Percentiles rank a stretch among this genome's conserved stretches.
phyloP scores from a whole-genome alignment of 2,113 vertebrate genomes.

The Gavialis gangeticus region DNA sequence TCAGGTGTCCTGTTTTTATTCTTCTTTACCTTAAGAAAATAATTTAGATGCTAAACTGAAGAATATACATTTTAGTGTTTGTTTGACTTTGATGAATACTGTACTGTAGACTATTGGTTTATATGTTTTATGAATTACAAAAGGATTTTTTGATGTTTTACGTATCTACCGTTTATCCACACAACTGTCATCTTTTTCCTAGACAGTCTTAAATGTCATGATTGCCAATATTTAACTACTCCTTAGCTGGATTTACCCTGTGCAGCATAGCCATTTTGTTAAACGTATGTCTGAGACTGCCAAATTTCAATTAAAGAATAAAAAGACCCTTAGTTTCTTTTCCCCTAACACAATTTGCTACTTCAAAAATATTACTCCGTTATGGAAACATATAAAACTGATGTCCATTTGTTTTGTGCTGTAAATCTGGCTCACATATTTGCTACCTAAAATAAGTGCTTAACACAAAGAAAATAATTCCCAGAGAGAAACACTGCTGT shows the following conservation, averaged over 20 bases:
- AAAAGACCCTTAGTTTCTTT: neutral
- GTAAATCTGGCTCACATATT: neutral
- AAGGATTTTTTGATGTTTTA: constrained; percentile 4
- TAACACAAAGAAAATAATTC: neutral
- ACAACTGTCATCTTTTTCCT: constrained; percentile 58
- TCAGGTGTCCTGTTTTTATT: neutral
- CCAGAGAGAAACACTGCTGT: constrained; percentile 24
- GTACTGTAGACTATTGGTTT: constrained; percentile 56
- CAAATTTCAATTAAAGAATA: constrained; percentile 6
- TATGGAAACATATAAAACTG: neutral
- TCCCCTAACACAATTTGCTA: neutral
- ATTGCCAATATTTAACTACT: constrained; percentile 58
- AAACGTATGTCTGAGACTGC: neutral
- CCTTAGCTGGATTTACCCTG: constrained; percentile 14
- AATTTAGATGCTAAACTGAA: neutral
- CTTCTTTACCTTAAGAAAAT: neutral
- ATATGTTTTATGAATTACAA: neutral
- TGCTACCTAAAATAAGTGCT: neutral
- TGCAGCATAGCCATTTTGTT: constrained; percentile 1
- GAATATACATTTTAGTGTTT: constrained; percentile 23
- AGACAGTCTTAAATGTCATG: constrained; percentile 65
- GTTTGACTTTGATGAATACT: constrained; percentile 50
- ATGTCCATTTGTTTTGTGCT: constrained; percentile 2
- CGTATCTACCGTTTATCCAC: constrained; percentile 41
- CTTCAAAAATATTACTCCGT: constrained; percentile 12